Evolutionary conservation across 2,888 invertebrate genomes (phyloP).

Genomic region (Spodoptera littoralis): DNA sequence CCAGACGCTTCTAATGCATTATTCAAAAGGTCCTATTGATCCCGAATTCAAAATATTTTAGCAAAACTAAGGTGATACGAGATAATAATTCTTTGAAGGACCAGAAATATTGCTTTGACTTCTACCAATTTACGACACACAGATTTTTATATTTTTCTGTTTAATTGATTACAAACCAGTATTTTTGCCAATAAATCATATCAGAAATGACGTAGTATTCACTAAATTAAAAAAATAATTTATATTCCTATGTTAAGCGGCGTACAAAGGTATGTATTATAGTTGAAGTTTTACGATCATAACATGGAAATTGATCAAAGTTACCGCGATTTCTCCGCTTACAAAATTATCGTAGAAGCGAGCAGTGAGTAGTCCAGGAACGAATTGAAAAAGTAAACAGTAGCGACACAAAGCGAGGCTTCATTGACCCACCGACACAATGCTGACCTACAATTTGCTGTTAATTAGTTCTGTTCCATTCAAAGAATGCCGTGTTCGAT

Average conservation of each 20-base stretch:
- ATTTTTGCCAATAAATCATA: conserved; percentile 17
- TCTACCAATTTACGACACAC: not conserved
- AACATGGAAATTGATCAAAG: conserved; percentile 66
- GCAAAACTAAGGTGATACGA: conserved; percentile 57
- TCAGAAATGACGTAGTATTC: conserved; percentile 6
- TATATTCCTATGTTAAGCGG: conserved; percentile 21
- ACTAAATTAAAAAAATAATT: conserved; percentile 21
- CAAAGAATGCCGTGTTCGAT: conserved; percentile 75
- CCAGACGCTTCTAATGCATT: conserved; percentile 78
- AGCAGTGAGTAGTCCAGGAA: conserved; percentile 63
- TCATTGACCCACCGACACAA: conserved; percentile 80
- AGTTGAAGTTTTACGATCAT: conserved; percentile 18
- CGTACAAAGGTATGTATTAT: conserved; percentile 10
- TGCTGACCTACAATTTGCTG: conserved; percentile 79
- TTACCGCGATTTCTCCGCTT: conserved; percentile 59
- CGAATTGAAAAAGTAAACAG: conserved; percentile 82
- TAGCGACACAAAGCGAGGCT: conserved; percentile 79
- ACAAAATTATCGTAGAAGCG: conserved; percentile 73
- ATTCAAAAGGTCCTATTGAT: conserved; percentile 79
- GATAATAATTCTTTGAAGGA: conserved; percentile 45
- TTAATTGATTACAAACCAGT: conserved; percentile 12
- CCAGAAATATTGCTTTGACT: not conserved
- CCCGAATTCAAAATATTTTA: conserved; percentile 74
- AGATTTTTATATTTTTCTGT: not conserved
- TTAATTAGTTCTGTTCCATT: conserved; percentile 80